phyloP scores from a whole-genome alignment of 2,797 vertebrate species.

The Poecilia picta region DNA sequence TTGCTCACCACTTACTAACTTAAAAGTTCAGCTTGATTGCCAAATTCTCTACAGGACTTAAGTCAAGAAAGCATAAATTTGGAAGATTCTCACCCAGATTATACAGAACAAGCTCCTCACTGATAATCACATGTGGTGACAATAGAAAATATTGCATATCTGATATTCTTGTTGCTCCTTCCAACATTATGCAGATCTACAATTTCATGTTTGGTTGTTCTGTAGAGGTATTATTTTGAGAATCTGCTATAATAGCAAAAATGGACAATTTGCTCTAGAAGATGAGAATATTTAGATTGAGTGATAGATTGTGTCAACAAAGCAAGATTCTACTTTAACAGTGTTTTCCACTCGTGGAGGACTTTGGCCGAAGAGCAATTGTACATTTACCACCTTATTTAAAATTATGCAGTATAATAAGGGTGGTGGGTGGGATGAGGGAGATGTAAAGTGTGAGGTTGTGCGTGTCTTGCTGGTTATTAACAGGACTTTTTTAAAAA shows the following conservation, averaged over 20 bases:
- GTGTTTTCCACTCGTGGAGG: neutral
- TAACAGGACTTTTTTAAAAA: neutral
- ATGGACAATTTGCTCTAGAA: neutral
- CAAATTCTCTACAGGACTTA: neutral
- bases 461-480: neutral
- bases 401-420: neutral
- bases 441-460: neutral
- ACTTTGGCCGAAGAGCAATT: neutral
- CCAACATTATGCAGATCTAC: neutral
- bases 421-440: neutral
- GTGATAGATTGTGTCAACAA: neutral
- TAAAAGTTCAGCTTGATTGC: neutral
- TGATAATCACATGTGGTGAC: neutral
- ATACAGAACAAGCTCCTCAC: neutral
- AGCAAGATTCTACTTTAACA: neutral
- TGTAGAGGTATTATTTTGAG: neutral
- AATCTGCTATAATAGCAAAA: neutral
- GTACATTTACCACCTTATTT: neutral
- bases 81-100: no score
- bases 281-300: neutral
- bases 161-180: neutral
- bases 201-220: neutral
- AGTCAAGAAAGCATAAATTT: neutral
- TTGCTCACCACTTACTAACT: neutral
- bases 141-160: neutral